These are phyloP conservation scores for Bombus cullumanus DNA, from an alignment of 1,140 invertebrate species.

Conservation along the genomic window DNA sequence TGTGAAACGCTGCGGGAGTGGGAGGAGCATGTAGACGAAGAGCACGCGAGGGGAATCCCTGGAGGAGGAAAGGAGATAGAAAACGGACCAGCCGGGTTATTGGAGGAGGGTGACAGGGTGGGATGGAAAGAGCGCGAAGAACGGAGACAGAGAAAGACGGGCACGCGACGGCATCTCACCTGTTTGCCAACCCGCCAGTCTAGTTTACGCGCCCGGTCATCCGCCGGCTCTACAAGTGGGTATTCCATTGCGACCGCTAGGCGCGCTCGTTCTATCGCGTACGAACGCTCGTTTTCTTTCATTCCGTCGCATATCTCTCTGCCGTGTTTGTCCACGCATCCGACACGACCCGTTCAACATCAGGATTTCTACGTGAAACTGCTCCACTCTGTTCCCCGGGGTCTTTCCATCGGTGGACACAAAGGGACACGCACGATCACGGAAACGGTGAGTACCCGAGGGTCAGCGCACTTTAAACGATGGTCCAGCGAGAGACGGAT, in stretches of 20 bases:
- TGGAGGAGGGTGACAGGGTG: conserved; percentile 27
- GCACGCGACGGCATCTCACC: conserved; percentile 74
- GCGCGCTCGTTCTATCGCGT: conserved; percentile 26
- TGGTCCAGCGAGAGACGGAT: background rate
- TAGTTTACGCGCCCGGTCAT: conserved; percentile 75
- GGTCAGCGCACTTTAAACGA: background rate
- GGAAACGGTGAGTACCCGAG: conserved; percentile 27
- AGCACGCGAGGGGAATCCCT: background rate
- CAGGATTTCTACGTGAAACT: background rate
- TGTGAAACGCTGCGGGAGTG: conserved; percentile 9
- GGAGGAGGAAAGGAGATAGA: conserved; percentile 14
- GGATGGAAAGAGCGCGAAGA: conserved; percentile 23
- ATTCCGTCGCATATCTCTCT: background rate
- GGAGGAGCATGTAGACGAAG: conserved; percentile 16
- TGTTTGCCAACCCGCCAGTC: conserved; percentile 74
- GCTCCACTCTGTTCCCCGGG: background rate
- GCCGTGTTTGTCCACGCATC: background rate
- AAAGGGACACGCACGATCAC: background rate
- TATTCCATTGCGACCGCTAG: conserved; percentile 50
- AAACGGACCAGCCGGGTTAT: conserved; percentile 36
- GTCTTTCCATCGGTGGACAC: background rate
- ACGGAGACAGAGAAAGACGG: conserved; percentile 50
- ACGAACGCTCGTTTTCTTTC: conserved; percentile 7
- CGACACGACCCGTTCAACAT: background rate
- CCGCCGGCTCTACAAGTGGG: conserved; percentile 72